Base-by-base conservation (phyloP, 1,140 invertebrate genomes). In the Tyrophagus putrescentiae region DNA sequence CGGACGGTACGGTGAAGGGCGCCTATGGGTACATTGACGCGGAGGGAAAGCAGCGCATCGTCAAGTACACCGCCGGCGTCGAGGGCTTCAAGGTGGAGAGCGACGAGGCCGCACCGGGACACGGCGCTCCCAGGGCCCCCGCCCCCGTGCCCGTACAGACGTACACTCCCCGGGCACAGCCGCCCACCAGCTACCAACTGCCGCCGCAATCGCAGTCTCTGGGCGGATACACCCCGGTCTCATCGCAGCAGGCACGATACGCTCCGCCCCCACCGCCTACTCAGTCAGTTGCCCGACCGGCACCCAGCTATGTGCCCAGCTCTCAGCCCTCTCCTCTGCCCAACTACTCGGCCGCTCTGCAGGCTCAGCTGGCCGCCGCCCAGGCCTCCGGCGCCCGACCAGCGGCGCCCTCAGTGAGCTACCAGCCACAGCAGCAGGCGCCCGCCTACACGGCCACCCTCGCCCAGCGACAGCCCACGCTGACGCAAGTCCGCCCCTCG, bases 61-160 rank as follows among this genome's bases (percentile, higher is more conserved):
- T 82, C 7, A 80, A 79, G 67, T 82, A 82, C 64, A 74, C 75
- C 4, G 80, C 80, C 4, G 80, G 80, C 18, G 80, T 81, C 68
- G 76, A 79, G 34, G 80, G 80, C 1, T 81, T 80, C 67, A 75
- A 75, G 67, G 76, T 73, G 16, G 67, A 76, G 65, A 75, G 73
- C 27, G 74, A 76, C 53, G 34, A 52, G 29, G 65, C 56, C 21
- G 57, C 64, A 25, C 44, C 33, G 11, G 63, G 60, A 36, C 61
- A 61, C 4, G 25, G 29, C 18, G 27, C 52, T 33, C 27, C 52
- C 11, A 13, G 9, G n/a, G 50, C 23, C 11, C 31, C 3, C n/a
- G 13, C 27, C 2, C 44, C 44, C 6, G 25, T 29, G 11, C 45
- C 45, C 27, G 13, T 11, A 50, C 45, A 50, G 31, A 13, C 45